Evolutionary conservation across 2,888 invertebrate genomes (phyloP).

Genomic region (Hofmannophila pseudospretella): DNA sequence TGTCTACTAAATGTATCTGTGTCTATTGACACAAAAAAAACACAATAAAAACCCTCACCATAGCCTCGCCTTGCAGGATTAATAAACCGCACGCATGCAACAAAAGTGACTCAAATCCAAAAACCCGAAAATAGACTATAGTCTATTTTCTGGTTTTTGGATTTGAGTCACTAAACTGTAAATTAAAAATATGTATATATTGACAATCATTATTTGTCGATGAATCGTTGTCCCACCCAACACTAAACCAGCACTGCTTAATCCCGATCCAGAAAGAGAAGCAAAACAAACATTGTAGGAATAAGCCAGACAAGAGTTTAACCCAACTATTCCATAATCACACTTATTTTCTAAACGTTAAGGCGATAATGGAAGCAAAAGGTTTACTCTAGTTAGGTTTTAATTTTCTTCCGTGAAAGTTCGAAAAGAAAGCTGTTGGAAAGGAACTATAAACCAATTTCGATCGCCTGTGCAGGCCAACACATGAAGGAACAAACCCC

Average conservation of each 20-base stretch:
- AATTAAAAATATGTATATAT: not conserved
- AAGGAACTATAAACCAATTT: too few relatives aligned
- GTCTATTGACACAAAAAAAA: too few relatives aligned
- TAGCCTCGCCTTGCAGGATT: not conserved
- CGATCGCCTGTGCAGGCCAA: too few relatives aligned
- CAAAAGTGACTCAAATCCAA: too few relatives aligned
- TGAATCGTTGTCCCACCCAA: not conserved
- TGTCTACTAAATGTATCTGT: too few relatives aligned
- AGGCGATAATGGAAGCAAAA: not conserved
- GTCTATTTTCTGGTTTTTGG: too few relatives aligned
- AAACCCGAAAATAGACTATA: too few relatives aligned
- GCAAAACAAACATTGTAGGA: constrained; percentile 2
- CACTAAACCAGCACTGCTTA: not conserved
- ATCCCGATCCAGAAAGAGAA: constrained; percentile 2
- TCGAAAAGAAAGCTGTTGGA: not conserved
- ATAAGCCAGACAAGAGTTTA: not conserved
- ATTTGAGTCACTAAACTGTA: not conserved
- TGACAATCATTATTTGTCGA: not conserved
- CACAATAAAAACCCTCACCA: too few relatives aligned
- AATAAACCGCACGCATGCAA: not conserved
- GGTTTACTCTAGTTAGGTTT: not conserved
- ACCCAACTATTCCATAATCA: not conserved
- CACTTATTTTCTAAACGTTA: not conserved
- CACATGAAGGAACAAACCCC: too few relatives aligned
- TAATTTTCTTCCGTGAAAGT: not conserved